Percentiles rank a stretch among this genome's conserved stretches.
These are phyloP conservation scores for Anthonomus grandis DNA, from an alignment of 1,140 invertebrate genomes.

Conservation along the genomic window DNA sequence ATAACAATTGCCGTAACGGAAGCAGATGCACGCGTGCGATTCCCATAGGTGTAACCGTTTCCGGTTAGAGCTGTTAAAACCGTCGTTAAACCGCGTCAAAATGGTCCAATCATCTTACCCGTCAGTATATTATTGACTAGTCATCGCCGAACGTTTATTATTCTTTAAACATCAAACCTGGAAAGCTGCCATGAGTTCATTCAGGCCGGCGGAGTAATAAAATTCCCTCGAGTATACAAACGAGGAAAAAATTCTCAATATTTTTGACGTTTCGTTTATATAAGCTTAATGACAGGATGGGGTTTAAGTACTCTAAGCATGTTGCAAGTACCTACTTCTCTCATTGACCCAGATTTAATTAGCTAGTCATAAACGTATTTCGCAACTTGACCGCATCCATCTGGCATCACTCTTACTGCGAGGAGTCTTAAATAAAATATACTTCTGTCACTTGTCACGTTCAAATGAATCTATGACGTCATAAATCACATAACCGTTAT, in stretches of 20 bases:
- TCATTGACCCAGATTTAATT: too few species aligned
- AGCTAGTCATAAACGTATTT: too few species aligned
- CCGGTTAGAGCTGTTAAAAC: not conserved
- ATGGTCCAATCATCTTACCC: not conserved
- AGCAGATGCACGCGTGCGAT: not conserved
- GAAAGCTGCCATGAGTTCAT: constrained; percentile 1
- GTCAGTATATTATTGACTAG: not conserved
- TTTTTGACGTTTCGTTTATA: not conserved
- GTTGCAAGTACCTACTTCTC: not conserved
- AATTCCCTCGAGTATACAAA: too few species aligned
- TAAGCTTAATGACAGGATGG: not conserved
- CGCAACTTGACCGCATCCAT: not conserved
- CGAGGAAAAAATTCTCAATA: too few species aligned
- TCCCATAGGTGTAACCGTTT: not conserved
- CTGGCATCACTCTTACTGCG: too few species aligned
- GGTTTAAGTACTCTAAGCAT: not conserved
- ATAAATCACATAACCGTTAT: too few species aligned
- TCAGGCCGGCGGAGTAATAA: not conserved
- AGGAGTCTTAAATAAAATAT: too few species aligned
- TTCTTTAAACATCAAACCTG: too few species aligned
- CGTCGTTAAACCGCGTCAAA: not conserved
- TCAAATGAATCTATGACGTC: too few species aligned
- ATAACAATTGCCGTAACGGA: too few species aligned
- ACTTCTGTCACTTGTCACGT: too few species aligned
- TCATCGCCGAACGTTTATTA: constrained; percentile 3